These are phyloP conservation scores for Etheostoma spectabile DNA, from an alignment of 2,113 vertebrate genomes.

Conservation along the genomic window DNA sequence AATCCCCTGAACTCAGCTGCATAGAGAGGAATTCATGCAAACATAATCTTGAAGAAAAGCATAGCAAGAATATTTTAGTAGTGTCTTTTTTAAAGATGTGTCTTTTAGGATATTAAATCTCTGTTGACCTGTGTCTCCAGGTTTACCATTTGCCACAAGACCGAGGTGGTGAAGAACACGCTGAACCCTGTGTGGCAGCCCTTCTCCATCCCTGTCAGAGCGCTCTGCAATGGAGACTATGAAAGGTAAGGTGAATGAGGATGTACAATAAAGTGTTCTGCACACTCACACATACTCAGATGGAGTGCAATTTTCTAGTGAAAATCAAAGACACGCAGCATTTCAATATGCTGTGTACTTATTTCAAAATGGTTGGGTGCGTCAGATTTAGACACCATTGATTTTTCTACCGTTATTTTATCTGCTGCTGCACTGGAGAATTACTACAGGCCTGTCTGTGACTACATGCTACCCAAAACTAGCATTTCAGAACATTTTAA, in stretches of 20 bases:
- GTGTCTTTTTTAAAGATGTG: conserved; percentile 1
- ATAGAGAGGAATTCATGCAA: conserved; percentile 1
- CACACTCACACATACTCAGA: background rate
- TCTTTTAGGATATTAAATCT: conserved; percentile 34
- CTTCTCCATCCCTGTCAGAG: conserved; percentile 92
- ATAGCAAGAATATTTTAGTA: background rate
- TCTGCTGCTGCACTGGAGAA: conserved; percentile 51
- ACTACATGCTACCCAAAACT: conserved; percentile 39
- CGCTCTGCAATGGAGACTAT: conserved; percentile 94
- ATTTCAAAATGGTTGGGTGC: conserved; percentile 32
- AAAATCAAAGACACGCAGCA: conserved; percentile 24
- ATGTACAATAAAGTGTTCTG: background rate
- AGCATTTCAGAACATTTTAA: conserved; percentile 42
- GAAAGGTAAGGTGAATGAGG: conserved; percentile 85
- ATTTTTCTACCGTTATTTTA: conserved; percentile 67
- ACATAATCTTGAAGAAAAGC: conserved; percentile 8
- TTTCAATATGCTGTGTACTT: conserved; percentile 34
- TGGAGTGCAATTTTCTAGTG: conserved; percentile 23
- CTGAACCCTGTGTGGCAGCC: conserved; percentile 92
- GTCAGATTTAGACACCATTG: conserved; percentile 54
- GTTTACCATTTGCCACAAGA: conserved; percentile 87
- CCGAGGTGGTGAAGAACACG: conserved; percentile 88
- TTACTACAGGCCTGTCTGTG: conserved; percentile 37
- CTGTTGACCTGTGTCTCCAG: conserved; percentile 62
- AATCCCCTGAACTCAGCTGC: conserved; percentile 38